Evolutionary conservation across 2,113 vertebrate species (phyloP).

Genomic region (Carassius carassius): DNA sequence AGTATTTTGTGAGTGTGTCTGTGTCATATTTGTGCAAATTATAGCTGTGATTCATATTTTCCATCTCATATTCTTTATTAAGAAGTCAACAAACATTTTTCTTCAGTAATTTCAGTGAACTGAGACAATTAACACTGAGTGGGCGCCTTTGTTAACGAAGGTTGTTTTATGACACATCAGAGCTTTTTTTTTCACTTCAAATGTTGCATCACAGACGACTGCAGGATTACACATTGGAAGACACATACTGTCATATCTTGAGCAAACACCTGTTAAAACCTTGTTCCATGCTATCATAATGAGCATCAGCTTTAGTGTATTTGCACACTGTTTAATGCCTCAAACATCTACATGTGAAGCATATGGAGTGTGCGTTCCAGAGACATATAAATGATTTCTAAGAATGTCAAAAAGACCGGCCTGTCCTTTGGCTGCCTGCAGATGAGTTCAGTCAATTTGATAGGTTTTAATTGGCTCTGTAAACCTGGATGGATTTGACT

Average conservation of each 20-base stretch:
- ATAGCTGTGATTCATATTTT: background rate
- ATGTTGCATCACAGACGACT: constrained; percentile 6
- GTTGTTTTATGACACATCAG: background rate
- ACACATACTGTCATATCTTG: constrained; percentile 37
- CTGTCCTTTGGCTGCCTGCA: background rate
- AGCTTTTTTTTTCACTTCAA: constrained; percentile 6
- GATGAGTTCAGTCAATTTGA: constrained; percentile 7
- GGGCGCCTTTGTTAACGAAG: background rate
- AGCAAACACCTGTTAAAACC: constrained; percentile 41
- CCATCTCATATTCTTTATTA: background rate
- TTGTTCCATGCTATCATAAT: constrained; percentile 31
- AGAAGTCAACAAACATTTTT: background rate
- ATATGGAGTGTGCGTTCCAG: background rate
- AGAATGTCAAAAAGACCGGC: background rate
- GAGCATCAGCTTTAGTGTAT: constrained; percentile 28
- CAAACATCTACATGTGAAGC: constrained; percentile 1
- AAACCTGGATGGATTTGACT: constrained; percentile 16
- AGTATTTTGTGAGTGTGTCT: background rate
- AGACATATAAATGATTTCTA: background rate
- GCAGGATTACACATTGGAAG: background rate
- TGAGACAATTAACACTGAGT: background rate
- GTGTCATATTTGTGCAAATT: background rate
- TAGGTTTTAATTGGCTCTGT: constrained; percentile 16
- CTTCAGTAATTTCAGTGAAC: background rate
- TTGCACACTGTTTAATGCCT: constrained; percentile 18